Conservation (phyloP, 2,888 invertebrate species). For the Carpatolechia fugitivella region DNA sequence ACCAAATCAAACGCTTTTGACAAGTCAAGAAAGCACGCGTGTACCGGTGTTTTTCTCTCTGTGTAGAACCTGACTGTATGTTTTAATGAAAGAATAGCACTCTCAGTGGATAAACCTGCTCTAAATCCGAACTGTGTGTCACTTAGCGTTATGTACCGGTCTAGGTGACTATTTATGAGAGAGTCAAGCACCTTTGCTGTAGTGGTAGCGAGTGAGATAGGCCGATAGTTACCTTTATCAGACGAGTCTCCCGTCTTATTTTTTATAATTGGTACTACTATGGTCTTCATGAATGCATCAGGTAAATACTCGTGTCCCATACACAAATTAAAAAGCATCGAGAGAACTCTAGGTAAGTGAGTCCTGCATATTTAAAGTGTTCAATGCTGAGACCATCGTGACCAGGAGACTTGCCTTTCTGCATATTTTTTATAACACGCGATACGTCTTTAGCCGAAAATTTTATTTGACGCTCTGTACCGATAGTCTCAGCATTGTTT, state of each 20-base stretch:
- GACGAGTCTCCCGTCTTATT: constrained; percentile 23
- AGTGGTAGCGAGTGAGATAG: constrained; percentile 27
- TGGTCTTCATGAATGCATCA: constrained; percentile 13
- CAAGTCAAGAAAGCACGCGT: constrained; percentile 22
- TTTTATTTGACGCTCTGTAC: neutral
- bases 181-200: constrained; percentile 24
- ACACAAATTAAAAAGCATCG: constrained; percentile 19
- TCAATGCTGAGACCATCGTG: constrained; percentile 11
- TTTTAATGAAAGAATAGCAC: constrained; percentile 25
- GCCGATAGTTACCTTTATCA: constrained; percentile 26
- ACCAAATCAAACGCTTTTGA: constrained; percentile 24
- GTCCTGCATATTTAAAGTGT: constrained; percentile 9
- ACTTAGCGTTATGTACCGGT: constrained; percentile 19
- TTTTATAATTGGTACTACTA: constrained; percentile 21
- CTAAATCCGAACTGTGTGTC: constrained; percentile 30
- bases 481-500: neutral
- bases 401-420: neutral
- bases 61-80: constrained; percentile 19
- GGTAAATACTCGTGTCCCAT: constrained; percentile 16
- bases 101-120: too few relatives aligned
- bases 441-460: neutral
- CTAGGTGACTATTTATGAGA: constrained; percentile 22
- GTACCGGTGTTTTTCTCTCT: constrained; percentile 18
- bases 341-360: constrained; percentile 10
- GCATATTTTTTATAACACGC: neutral